Evolutionary conservation across 2,888 invertebrate species (phyloP), one percentile per base, ranked within the genome.

Genomic region (Limnephilus auricula): DNA sequence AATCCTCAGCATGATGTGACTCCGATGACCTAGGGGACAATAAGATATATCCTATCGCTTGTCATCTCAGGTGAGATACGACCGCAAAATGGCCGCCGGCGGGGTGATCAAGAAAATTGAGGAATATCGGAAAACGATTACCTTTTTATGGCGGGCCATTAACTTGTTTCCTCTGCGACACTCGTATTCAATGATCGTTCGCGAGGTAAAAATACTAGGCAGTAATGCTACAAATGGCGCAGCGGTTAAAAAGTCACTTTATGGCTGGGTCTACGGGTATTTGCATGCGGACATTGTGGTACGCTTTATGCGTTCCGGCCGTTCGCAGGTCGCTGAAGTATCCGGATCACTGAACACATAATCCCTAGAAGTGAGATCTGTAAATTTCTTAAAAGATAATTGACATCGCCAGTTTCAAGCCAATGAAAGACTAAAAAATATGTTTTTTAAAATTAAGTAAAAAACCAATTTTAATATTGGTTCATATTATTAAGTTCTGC

Each of bases 101-200:
- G 91, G 93, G 91, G 40, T 92, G 90, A 90, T 91, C 90, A 79
- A 87, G 89, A 90, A 91, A 93, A 93, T 93, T 93, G 93, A 93
- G 93, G 92, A 92, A 92, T 93, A 93, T 93, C 91, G 93, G 93
- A 93, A 93, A 93, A 93, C 93, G 92, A 93, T 93, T 92, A 93
- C 92, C 93, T 93, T 93, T 93, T 93, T 93, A 93, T 89, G 89
- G 91, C 79, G 79, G 31, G 90, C 40, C 91, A 91, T 93, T 92
- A 93, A 93, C 93, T 91, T 92, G 93, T 93, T 93, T 89, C 84
- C 40, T 85, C 89, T 82, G 65, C 83, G 90, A 82, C 90, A 90
- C 83, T 90, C 50, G 88, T 82, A 90, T 90, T 90, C 91, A 90
- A 90, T 90, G 88, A 88, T 90, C 90, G 79, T 82, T 82, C 89